Evolutionary conservation across 2,113 vertebrate genomes (phyloP), one percentile per base, ranked within the genome.

Genomic region (Brachypodius melanocephalos): DNA sequence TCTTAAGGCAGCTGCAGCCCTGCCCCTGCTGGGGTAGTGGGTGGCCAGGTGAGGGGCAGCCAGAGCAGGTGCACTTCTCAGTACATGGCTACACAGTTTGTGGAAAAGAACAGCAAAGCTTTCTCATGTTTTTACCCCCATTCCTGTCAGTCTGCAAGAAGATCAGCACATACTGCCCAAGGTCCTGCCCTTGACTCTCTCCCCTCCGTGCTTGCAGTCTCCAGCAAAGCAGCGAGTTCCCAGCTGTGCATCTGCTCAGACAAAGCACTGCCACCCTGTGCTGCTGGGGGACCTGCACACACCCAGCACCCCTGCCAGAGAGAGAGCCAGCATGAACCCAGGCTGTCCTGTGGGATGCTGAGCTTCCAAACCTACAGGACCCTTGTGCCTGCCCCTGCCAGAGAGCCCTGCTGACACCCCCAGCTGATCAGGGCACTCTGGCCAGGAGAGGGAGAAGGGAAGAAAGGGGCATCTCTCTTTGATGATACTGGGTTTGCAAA

Each of bases 301-400:
- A 26, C 7, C 34, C 3, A 0, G 31, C 2, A 4, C 10, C 29
- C 31, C 43, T 49, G 32, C 32, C 68, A 75, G 34, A 34, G 59
- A 17, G 19, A n/a, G n/a, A 80, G 36, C 6, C 72, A 59, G 19
- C 40, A 34, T 0, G 2, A 45, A 14, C 46, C 17, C 17, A 52
- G 34, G n/a, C 7, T 42, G n/a, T 3, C 13, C 28, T 14, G 43
- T 0, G 22, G 42, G 57, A 38, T 24, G 26, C 66, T 40, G 54
- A 46, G 26, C 59, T 71, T 7, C 25, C 21, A 67, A 79, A 34
- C 13, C 31, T 3, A 1, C 0, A 0, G 4, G 8, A 14, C 1
- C 18, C n/a, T 38, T 17, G 34, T 42, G 62, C 6, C 8, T 48
- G 45, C 4, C 25, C 43, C 65, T 26, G 21, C 12, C 54, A 31